Conservation (phyloP, 2,113 vertebrate genomes). For the Hemicordylus capensis region DNA sequence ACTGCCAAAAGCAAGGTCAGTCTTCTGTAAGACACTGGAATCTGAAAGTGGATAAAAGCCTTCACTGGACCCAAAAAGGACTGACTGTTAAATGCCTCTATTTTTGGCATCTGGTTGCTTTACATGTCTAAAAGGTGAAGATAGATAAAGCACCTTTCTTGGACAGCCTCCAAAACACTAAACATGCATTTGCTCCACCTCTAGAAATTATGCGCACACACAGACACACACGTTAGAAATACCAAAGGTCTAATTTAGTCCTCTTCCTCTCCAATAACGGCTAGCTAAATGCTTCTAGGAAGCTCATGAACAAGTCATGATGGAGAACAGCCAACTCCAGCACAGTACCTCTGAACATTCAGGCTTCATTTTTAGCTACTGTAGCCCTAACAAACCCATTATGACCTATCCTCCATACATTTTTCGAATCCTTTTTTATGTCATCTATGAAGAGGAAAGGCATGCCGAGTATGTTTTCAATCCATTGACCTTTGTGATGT, state of each 20-base stretch:
- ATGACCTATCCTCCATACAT: background rate
- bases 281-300: background rate
- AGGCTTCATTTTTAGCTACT: background rate
- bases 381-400: background rate
- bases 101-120: background rate
- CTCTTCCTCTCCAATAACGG: background rate
- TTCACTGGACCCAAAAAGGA: background rate
- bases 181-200: background rate
- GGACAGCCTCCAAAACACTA: background rate
- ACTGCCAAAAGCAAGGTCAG: background rate
- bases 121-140: background rate
- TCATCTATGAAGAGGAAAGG: background rate
- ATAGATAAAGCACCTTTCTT: background rate
- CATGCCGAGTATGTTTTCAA: background rate
- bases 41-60: constrained; percentile 9
- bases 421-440: background rate
- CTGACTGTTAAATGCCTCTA: background rate
- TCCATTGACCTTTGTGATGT: background rate
- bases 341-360: background rate
- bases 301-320: background rate
- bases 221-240: background rate
- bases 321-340: background rate
- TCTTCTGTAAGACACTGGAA: background rate
- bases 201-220: background rate
- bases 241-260: background rate